phyloP scores from a whole-genome alignment of 2,113 vertebrate genomes.

The Oreochromis aureus region DNA sequence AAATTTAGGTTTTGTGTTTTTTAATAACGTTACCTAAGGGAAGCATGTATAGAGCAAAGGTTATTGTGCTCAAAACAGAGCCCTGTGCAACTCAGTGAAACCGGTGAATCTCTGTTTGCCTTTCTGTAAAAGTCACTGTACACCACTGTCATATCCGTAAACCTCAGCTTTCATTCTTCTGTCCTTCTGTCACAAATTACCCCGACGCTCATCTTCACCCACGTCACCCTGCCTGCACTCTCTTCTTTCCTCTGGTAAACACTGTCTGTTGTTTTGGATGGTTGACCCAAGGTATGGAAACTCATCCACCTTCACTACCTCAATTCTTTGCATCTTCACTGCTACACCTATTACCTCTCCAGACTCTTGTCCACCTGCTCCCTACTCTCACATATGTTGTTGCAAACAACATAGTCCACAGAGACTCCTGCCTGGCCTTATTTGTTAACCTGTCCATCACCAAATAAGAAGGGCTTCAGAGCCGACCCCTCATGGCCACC shows the following conservation, averaged over 20 bases:
- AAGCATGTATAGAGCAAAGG: background rate
- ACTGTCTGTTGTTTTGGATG: background rate
- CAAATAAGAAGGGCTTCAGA: background rate
- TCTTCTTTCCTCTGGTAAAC: background rate
- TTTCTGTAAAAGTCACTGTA: background rate
- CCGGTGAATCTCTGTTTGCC: background rate
- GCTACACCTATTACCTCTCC: background rate
- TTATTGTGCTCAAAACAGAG: background rate
- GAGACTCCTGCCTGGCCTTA: background rate
- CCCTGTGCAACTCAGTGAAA: background rate
- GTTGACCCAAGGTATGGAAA: background rate
- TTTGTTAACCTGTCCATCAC: background rate
- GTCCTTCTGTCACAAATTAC: accelerated
- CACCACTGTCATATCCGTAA: background rate
- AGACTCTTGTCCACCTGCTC: background rate
- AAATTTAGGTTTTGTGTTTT: background rate
- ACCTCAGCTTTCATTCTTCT: background rate
- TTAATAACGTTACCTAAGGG: accelerated
- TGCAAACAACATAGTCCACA: background rate
- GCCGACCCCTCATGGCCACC: background rate
- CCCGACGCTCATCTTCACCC: background rate
- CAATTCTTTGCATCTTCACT: background rate
- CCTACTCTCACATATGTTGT: background rate
- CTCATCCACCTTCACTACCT: background rate
- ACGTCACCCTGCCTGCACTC: background rate